Evolutionary conservation across 2,888 invertebrate genomes (phyloP).

Genomic region (Ectemnius cavifrons): DNA sequence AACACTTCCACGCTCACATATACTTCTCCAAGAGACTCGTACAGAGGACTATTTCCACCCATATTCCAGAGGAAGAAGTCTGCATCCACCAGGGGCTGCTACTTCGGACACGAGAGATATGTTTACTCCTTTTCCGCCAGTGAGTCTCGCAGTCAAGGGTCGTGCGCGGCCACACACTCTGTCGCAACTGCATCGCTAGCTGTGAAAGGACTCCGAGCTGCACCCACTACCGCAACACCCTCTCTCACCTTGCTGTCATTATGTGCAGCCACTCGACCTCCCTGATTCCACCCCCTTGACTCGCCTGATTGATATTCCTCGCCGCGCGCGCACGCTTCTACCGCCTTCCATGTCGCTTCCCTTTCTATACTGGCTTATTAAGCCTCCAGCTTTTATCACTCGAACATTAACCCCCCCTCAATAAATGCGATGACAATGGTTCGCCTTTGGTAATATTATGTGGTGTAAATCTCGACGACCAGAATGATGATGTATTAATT

Average conservation of each 20-base stretch:
- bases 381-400: neutral
- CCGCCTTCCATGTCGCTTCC: neutral
- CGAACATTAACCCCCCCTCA: too few relatives aligned
- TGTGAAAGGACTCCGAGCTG: conserved; percentile 47
- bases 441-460: too few relatives aligned
- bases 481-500: too few relatives aligned
- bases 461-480: too few relatives aligned
- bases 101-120: conserved; percentile 16
- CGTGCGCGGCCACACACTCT: conserved; percentile 1
- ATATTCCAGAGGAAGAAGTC: neutral
- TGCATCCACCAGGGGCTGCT: neutral
- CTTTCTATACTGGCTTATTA: neutral
- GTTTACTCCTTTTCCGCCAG: conserved; percentile 39
- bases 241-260: conserved; percentile 60
- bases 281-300: conserved; percentile 69
- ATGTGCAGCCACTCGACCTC: conserved; percentile 70
- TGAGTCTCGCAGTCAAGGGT: conserved; percentile 23
- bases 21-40: neutral
- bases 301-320: conserved; percentile 70
- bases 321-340: too few relatives aligned
- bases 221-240: conserved; percentile 38
- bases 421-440: too few relatives aligned
- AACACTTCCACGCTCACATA: conserved; percentile 9
- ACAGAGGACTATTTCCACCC: neutral
- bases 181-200: conserved; percentile 33